Evolutionary conservation across 2,888 invertebrate species (phyloP), one percentile per base, ranked within the genome.

Genomic region (Drosophila parthenogenetica): DNA sequence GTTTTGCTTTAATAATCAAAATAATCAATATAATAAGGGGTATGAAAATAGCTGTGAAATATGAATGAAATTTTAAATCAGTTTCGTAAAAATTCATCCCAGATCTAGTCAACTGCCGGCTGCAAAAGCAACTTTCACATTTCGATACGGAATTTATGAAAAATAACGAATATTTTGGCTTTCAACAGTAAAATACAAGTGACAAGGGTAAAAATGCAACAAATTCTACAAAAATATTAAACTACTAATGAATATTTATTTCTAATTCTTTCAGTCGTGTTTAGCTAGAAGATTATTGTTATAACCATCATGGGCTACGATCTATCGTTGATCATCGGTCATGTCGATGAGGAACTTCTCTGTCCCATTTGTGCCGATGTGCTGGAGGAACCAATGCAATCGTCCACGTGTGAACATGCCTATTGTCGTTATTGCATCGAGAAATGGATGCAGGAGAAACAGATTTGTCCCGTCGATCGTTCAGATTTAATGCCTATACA

Each of bases 291-390:
- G 5, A 43, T 4, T 35, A 25, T 11, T 50, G 13, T 40, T 19
- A 39, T 5, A 10, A 39, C 50, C 7, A 83, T 71, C 4, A 83
- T 83, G 83, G 83, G 83, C 46, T 83, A 75, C 17, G 87, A 83
- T 61, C 19, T 79, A 5, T 60, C 37, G 10, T 16, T 62, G n/a
- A 71, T 83, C 54, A 54, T 81, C 32, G 84, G 83, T 0, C 62
- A 68, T 14, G 81, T 87, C 25, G 87, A 83, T 40, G 84, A 81
- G 59, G 87, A 87, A 59, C 69, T 87, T 0, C 57, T 87, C 0
- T 83, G 83, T 5, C 85, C 85, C 8, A 83, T 83, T 8, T 83
- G 83, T 4, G 54, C 75, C 0, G 87, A 87, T 39, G 77, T 83
- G 0, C 63, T 87, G 16, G 87, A 83, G 76, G 69, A 73, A 1